phyloP scores from a whole-genome alignment of 2,113 vertebrate genomes.

The Dasyurus viverrinus region DNA sequence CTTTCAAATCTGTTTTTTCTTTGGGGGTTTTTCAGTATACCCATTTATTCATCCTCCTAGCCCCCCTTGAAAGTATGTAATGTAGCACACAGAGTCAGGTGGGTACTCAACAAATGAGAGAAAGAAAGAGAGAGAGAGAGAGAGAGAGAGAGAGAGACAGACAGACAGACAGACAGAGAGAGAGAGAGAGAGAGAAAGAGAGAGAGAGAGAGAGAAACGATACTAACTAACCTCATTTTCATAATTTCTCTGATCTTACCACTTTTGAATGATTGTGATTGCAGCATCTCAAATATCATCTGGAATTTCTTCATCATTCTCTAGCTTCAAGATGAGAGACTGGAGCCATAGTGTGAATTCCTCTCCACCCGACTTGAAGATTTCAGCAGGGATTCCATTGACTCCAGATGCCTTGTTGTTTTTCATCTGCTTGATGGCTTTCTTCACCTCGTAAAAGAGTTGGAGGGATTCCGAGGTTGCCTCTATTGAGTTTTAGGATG shows the following conservation, averaged over 20 bases:
- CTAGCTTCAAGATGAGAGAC: constrained; percentile 45
- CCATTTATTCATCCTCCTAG: not conserved
- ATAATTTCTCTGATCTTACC: constrained; percentile 55
- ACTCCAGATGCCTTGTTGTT: constrained; percentile 77
- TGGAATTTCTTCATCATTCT: constrained; percentile 73
- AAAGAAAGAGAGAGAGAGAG: not conserved
- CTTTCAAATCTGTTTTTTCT: not conserved
- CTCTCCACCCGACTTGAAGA: constrained; percentile 62
- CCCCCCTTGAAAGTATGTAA: not conserved
- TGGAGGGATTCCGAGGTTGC: constrained; percentile 74
- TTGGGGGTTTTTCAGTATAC: not conserved
- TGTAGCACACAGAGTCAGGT: not conserved
- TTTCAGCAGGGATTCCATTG: constrained; percentile 75
- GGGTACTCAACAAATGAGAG: not conserved
- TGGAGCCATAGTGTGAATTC: constrained; percentile 67
- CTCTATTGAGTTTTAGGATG: constrained; percentile 65
- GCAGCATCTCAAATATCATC: constrained; percentile 66
- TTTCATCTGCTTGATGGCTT: constrained; percentile 80
- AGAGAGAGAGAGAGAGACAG: not conserved
- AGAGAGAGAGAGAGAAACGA: not conserved
- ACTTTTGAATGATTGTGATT: constrained; percentile 60
- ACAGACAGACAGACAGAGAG: not conserved
- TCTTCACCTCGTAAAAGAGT: constrained; percentile 77
- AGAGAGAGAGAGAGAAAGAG: not conserved
- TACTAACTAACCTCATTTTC: constrained; percentile 28